Evolutionary conservation across 1,140 invertebrate species (phyloP), one percentile per base, ranked within the genome.

Genomic region (Nasonia longicornis): DNA sequence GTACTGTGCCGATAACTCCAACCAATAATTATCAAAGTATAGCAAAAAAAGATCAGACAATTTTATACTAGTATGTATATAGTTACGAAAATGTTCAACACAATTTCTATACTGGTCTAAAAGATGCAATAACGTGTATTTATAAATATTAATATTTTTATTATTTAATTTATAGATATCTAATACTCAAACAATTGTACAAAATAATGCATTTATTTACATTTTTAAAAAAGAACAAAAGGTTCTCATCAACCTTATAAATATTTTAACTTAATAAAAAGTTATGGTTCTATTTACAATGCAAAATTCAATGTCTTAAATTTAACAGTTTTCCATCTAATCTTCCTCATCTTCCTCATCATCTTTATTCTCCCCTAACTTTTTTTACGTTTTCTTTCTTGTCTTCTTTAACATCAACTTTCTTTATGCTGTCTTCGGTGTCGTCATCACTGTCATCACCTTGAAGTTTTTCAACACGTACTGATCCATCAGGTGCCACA

Each of bases 401-500:
- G 64, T 77, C 45, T 22, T 75, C 38, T 74, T 31, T 22, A n/a
- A 79, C 31, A 2, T 78, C 45, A 22, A 48, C 66, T 42, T 74
- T 71, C 74, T 67, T 35, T 2, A 76, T n/a, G 35, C 82, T 31
- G 42, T 81, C 69, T 64, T 83, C 77, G 26, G 26, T 80, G 45
- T 79, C 63, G 12, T 82, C 71, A 81, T 84, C 48, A 58, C 35
- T 76, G 58, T 82, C 52, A 76, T 83, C 31, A 35, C 31, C 80
- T 83, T 87, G 75, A 77, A 83, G 66, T 88, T 86, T 88, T 12
- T 78, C 70, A 22, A 88, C 77, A 71, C 71, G 85, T 35, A 94
- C 90, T 48, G 89, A 87, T 67, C 94, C 94, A 86, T 91, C 91
- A 45, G 93, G 93, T 79, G 89, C 88, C 4, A 94, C 92, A 63